Percentiles rank a stretch among this genome's conserved stretches.
Conservation (phyloP, 2,113 vertebrate genomes). For the Brienomyrus brachyistius region DNA sequence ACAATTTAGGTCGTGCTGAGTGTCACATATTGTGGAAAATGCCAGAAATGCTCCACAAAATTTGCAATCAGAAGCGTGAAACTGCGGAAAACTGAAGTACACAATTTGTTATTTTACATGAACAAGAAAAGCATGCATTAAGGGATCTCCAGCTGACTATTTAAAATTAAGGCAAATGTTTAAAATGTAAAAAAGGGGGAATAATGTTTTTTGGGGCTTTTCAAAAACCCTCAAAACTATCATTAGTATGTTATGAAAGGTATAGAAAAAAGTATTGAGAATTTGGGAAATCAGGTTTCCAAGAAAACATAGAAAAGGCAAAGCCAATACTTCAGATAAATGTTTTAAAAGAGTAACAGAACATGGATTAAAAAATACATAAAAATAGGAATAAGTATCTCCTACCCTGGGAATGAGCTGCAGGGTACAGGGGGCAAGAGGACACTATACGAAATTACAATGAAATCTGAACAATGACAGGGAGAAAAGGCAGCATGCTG, state of each 20-base stretch:
- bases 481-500: not conserved
- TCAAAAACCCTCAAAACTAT: not conserved
- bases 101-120: not conserved
- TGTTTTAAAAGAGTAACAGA: not conserved
- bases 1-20: not conserved
- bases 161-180: not conserved
- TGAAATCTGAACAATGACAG: not conserved
- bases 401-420: not conserved
- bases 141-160: not conserved
- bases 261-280: not conserved
- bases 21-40: not conserved
- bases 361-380: not conserved
- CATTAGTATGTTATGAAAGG: not conserved
- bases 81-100: not conserved
- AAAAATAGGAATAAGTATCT: not conserved
- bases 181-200: not conserved
- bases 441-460: slow-evolving; percentile 4
- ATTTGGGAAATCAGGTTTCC: not conserved
- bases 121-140: not conserved
- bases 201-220: not conserved
- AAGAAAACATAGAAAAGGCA: not conserved
- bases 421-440: not conserved
- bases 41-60: not conserved
- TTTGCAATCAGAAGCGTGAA: not conserved
- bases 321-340: not conserved